Evolutionary conservation across 1,140 invertebrate genomes (phyloP), one percentile per base, ranked within the genome.

Genomic region (Drosophila seguyi): DNA sequence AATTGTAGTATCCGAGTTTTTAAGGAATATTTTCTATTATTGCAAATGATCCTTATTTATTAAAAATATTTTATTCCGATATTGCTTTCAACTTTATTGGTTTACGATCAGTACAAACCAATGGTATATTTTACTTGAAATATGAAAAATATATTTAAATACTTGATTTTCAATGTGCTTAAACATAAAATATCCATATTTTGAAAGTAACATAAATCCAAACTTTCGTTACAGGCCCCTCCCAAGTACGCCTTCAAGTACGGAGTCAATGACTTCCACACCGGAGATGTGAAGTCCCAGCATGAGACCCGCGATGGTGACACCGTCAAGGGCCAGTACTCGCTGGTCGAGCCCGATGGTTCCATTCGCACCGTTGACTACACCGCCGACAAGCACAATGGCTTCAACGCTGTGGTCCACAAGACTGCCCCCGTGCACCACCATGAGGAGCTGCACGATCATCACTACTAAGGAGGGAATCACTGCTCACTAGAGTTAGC

Each of bases 341-440:
- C 93, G 10, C 92, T 94, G 41, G 92, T 94, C 31, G 94, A 95
- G 75, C 91, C 94, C 27, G 94, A 95, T 71, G 94, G 94, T 76
- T 93, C 94, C 22, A 93, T 92, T 47, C 92, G 94, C 44, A 94
- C 92, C 48, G 94, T 94, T 22, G 93, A 94, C 72, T 94, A 94
- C 69, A 93, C 93, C 6, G 93, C 93, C 34, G 93, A 94, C 67
- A 90, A 92, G 56, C 87, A 91, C 69, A 94, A 93, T 57, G 93
- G 93, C 45, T 95, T 95, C 93, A 95, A 95, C 92, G 95, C 95
- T 44, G 93, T 95, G 25, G 95, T 95, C n/a, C 94, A 94, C 90
- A 95, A 95, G 92, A 94, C 94, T 39, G 94, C 94, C 38, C 94
- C 94, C n/a, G 93, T 93, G 48, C 93, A 94, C 38, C 90, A 91